Conservation (phyloP, 2,797 vertebrate species). For the Microhierax caerulescens region DNA sequence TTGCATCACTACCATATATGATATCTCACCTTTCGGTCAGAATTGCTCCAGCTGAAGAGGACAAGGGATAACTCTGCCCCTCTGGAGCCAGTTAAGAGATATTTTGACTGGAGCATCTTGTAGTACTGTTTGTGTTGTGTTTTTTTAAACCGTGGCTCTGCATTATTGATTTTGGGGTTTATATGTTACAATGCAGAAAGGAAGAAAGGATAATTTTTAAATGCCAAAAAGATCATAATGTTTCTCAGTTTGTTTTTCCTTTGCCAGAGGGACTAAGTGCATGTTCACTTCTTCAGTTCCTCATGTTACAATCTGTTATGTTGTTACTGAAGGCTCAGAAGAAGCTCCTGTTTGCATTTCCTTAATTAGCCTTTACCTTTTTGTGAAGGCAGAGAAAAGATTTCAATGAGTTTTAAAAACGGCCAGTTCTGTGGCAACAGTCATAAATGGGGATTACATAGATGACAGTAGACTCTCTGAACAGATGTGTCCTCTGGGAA, state of each 20-base stretch:
- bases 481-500: not conserved
- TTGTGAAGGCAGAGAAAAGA: not conserved
- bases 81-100: conserved; percentile 51
- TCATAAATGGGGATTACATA: not conserved
- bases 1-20: not conserved
- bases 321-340: not conserved
- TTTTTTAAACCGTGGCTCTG: not conserved
- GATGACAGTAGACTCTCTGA: not conserved
- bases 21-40: conserved; percentile 25
- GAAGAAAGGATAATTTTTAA: conserved; percentile 19
- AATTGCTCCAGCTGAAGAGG: conserved; percentile 9
- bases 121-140: not conserved
- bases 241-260: conserved; percentile 7
- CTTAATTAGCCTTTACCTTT: conserved; percentile 31
- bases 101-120: conserved; percentile 17
- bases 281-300: not conserved
- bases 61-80: not conserved
- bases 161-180: conserved; percentile 43
- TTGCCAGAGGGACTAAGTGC: conserved; percentile 4
- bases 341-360: conserved; percentile 4
- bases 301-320: not conserved
- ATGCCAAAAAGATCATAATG: not conserved
- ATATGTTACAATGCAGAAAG: not conserved
- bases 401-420: not conserved
- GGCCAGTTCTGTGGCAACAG: not conserved